These are phyloP conservation scores for Rhabdomys pumilio DNA, from an alignment of 2,797 vertebrate species.

Conservation along the genomic window DNA sequence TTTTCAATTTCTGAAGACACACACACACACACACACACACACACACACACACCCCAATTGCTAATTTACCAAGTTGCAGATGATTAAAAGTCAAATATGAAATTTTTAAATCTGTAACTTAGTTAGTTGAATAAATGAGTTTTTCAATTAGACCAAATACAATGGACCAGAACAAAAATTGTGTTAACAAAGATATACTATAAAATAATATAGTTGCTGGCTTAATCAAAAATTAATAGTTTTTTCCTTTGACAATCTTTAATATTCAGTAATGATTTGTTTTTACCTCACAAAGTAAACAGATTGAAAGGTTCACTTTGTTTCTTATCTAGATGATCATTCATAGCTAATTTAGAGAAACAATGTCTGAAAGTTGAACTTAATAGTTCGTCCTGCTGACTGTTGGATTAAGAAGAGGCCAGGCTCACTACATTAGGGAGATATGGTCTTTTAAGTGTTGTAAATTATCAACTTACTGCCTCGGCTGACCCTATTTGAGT, in stretches of 20 bases:
- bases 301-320: background rate
- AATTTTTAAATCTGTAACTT: conserved; percentile 53
- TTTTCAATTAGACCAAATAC: conserved; percentile 56
- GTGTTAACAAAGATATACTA: conserved; percentile 17
- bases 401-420: conserved; percentile 13
- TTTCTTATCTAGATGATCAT: conserved; percentile 56
- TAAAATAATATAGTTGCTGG: conserved; percentile 34
- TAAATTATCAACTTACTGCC: background rate
- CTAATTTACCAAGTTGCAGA: background rate
- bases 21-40: background rate
- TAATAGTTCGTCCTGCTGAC: conserved; percentile 21
- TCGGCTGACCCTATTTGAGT: background rate
- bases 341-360: conserved; percentile 45
- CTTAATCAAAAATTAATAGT: conserved; percentile 52
- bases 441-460: conserved; percentile 13
- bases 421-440: background rate
- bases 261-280: conserved; percentile 49
- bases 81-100: conserved; percentile 31
- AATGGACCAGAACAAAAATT: conserved; percentile 52
- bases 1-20: conserved; percentile 31
- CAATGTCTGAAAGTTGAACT: conserved; percentile 37
- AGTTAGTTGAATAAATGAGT: conserved; percentile 18
- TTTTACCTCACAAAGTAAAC: conserved; percentile 33
- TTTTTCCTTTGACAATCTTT: conserved; percentile 52
- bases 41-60: background rate